Base-by-base conservation (phyloP, 2,797 vertebrate species). In the Galagoides demidoff region DNA sequence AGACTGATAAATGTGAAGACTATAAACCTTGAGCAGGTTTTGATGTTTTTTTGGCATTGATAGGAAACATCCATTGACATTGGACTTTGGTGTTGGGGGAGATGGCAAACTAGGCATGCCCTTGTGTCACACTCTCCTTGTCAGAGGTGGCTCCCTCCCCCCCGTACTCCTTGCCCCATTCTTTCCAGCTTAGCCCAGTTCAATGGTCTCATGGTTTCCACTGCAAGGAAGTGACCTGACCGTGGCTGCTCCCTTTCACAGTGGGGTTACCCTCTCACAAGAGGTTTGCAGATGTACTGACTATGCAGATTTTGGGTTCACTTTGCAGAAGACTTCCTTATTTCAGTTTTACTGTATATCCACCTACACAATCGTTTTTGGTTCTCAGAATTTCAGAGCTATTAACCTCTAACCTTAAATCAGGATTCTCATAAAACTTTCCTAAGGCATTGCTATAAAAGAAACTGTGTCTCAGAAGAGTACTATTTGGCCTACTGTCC, bases 361-460 rank as follows among this genome's bases (percentile, higher is more conserved):
- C 97, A 98, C 98, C 97, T 97, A 98, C 97, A 97, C 96, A 98
- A 89, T 93, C 57, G 85, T 93, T 96, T 88, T 83, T 89, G 92
- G 96, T 99, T 98, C 98, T 97, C 95, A 95, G 97, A 98, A 98
- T 98, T 98, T 98, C 97, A 97, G 98, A 89, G 43, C 86, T 86
- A 97, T 98, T 98, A 98, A 98, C 98, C 95, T 98, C 98, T 97
- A 98, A 96, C 93, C 89, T 92, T 92, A 93, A 97, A 98, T 98
- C 92, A 97, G 2, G 73, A 97, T 92, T 97, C 90, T 86, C 91
- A 96, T 63, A 89, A 95, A 97, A 95, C 64, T 97, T 97, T 95
- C 96, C 97, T 81, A 96, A 97, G 97, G 82, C 96, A 95, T 86
- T 97, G 96, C 97, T 97, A 97, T 97, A 95, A 97, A 95, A 97